A percentile compares a stretch with the other conserved stretches of the same genome.
Conservation (phyloP, 2,797 vertebrate species). For the Phaenicophaeus curvirostris region DNA sequence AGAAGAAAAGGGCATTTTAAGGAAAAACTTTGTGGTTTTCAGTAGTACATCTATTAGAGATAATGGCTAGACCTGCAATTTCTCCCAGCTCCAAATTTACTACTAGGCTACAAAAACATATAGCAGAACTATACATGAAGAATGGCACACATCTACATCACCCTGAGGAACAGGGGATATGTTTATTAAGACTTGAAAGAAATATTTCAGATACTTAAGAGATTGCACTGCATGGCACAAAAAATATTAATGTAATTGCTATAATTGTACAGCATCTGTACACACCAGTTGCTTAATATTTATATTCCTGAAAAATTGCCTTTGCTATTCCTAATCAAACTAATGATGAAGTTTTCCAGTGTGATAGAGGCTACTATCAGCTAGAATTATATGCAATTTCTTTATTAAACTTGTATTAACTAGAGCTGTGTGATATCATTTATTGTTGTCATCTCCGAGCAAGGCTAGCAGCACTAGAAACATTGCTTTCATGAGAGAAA, state of each 20-base stretch:
- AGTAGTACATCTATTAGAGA: too few relatives aligned
- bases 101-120: too few relatives aligned
- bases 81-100: too few relatives aligned
- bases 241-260: neutral
- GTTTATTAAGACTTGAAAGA: too few relatives aligned
- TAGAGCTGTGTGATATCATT: neutral
- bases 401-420: neutral
- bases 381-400: neutral
- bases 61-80: too few relatives aligned
- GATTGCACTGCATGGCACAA: neutral
- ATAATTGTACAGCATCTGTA: neutral
- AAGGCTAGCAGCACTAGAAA: neutral
- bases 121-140: too few relatives aligned
- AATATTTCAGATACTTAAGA: too few relatives aligned
- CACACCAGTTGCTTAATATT: neutral
- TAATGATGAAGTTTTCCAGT: neutral
- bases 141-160: too few relatives aligned
- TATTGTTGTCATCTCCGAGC: neutral
- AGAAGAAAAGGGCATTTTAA: neutral
- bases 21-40: too few relatives aligned
- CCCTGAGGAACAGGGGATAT: too few relatives aligned
- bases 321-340: neutral
- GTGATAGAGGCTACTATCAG: neutral
- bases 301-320: neutral
- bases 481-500: neutral